Conservation (phyloP, 1,140 invertebrate species). For the Littorina saxatilis region DNA sequence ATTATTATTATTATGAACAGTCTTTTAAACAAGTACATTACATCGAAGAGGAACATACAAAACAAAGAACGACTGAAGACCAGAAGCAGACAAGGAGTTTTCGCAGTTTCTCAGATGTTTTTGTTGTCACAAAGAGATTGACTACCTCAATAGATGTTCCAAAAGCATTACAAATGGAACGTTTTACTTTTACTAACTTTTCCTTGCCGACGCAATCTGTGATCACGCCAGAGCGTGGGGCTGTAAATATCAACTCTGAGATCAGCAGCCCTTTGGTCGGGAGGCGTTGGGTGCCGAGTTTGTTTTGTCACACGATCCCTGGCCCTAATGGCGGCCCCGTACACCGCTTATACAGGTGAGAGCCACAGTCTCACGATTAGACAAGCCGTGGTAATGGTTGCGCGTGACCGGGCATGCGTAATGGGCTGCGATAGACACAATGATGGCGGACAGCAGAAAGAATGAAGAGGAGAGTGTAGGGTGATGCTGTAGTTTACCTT, state of each 20-base stretch:
- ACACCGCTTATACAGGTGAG: not conserved
- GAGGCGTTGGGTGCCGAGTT: not conserved
- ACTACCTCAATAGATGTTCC: too few relatives aligned
- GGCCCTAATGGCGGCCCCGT: conserved; percentile 15
- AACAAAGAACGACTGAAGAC: too few relatives aligned
- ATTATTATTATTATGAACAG: too few relatives aligned
- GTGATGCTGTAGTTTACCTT: conserved; percentile 6
- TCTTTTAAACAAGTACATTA: too few relatives aligned
- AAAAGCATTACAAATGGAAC: not conserved
- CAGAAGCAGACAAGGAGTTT: too few relatives aligned
- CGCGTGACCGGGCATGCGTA: conserved; percentile 27
- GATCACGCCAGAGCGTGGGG: not conserved
- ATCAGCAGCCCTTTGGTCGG: not conserved
- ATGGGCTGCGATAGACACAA: not conserved
- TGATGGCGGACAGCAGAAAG: not conserved
- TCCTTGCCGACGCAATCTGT: conserved; percentile 1
- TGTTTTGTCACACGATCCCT: conserved; percentile 23
- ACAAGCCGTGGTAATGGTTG: not conserved
- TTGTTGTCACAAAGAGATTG: too few relatives aligned
- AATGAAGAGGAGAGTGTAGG: not conserved
- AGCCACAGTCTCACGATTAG: too few relatives aligned
- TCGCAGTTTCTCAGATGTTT: too few relatives aligned
- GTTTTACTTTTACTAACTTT: not conserved
- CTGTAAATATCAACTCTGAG: not conserved
- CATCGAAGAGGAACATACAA: too few relatives aligned